A percentile compares a stretch with the other conserved stretches of the same genome.
Evolutionary conservation across 2,797 vertebrate genomes (phyloP).

Genomic region (Pterois miles): DNA sequence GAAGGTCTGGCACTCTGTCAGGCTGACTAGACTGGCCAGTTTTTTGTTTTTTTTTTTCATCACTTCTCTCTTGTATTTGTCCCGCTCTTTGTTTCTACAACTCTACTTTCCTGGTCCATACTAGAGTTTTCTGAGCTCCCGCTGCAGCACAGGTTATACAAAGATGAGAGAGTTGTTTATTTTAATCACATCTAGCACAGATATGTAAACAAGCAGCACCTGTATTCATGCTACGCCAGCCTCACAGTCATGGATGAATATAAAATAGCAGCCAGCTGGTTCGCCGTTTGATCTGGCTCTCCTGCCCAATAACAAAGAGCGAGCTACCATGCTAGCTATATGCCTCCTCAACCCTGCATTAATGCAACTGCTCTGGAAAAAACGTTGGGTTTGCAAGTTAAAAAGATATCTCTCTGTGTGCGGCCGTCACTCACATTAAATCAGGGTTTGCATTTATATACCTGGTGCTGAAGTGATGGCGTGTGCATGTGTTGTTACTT

Average conservation of each 20-base stretch:
- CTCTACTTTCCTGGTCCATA: conserved; percentile 3
- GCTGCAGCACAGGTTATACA: conserved; percentile 51
- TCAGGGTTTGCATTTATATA: not conserved
- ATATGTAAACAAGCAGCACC: conserved; percentile 79
- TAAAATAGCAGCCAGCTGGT: conserved; percentile 79
- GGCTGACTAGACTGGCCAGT: conserved; percentile 36
- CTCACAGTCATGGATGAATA: conserved; percentile 71
- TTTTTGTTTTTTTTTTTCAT: conserved; percentile 19
- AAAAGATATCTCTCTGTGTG: conserved; percentile 40
- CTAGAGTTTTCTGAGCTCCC: conserved; percentile 19
- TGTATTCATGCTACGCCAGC: conserved; percentile 71
- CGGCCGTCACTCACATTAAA: conserved; percentile 30
- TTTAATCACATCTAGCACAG: conserved; percentile 68
- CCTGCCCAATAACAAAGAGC: conserved; percentile 74
- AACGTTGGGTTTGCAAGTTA: conserved; percentile 31
- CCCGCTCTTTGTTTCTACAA: conserved; percentile 7
- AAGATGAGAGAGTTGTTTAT: conserved; percentile 68
- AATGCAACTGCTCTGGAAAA: conserved; percentile 46
- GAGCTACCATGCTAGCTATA: conserved; percentile 41
- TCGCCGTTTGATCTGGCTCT: conserved; percentile 73
- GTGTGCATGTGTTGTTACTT: not conserved
- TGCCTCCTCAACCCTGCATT: conserved; percentile 48
- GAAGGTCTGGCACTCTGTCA: conserved; percentile 63
- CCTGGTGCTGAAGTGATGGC: not conserved
- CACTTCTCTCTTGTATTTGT: conserved; percentile 11